Base-by-base conservation (phyloP, 2,888 invertebrate genomes). In the Ennomos quercinarius region DNA sequence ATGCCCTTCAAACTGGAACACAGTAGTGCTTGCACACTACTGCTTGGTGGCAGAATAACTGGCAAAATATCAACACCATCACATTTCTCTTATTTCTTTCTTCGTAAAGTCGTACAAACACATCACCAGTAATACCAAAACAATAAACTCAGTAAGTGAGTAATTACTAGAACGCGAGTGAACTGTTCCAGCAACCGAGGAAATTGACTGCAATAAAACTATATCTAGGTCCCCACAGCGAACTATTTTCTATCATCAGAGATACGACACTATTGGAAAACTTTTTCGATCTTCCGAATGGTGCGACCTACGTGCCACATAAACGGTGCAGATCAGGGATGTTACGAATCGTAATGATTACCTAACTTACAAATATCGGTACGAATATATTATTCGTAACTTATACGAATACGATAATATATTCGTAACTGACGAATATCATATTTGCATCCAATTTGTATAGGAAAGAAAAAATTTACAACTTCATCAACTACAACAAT, bases 261-360 rank as follows among this genome's bases (percentile, higher is more conserved):
- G 72, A 73, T 76, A 78, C 76, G 76, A 75, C 77, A 79, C 80
- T 88, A 90, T 90, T 91, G 89, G 89, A 89, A 91, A 91, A 91
- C 78, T 91, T 91, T 91, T 87, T 86, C 87, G 86, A 88, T 88
- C 87, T 82, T 78, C 78, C 84, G 84, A 86, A 85, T 86, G 85
- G 88, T 86, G 83, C 78, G 73, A 69, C 67, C 73, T 85, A 87
- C 87, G 89, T 88, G 86, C 76, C 80, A 84, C 87, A 85, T 87
- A 88, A 88, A 82, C 75, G 81, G 73, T 81, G 75, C 85, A 84
- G 82, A 12, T 5, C 43, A 59, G 59, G 59, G 59, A 54, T 59
- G 59, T 45, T 38, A 59, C 53, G 8, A 10, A 1, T 27, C 27
- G 27, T 27, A 27, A 27, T 5, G 27, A 27, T 4, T 6, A 27